Evolutionary conservation across 2,113 vertebrate species (phyloP), one percentile per base, ranked within the genome.

Genomic region (Pomatostomus ruficeps): DNA sequence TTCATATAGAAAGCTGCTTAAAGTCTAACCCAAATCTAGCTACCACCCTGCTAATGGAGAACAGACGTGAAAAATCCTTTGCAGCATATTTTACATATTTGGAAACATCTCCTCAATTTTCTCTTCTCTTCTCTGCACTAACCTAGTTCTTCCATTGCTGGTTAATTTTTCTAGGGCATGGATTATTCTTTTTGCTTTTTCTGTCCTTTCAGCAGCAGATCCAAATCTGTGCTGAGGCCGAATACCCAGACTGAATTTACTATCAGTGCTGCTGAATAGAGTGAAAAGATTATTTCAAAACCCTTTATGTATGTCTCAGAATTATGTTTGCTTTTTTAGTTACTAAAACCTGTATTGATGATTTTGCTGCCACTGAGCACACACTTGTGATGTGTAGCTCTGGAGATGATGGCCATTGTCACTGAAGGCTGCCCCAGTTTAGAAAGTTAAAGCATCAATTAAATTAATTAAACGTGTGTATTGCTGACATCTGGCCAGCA

Each of bases 251-350:
- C 38, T 76, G 74, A 89, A 75, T 93, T 91, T 71, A 52, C 85
- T 71, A 16, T 82, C n/a, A 21, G 21, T 87, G 85, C 61, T 82
- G 52, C 45, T 94, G 90, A 89, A 91, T 48, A 72, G 49, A 93
- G 43, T 38, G 71, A 89, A 85, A 94, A 94, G 66, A 94, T 89
- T 5, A 76, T 89, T 94, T 88, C 70, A 89, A 85, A 89, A 18
- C 45, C 54, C 38, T 90, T 92, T 93, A 58, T 86, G 33, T 89
- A 57, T 83, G 42, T 61, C 71, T 94, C 42, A 58, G 71, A 81
- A 96, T 94, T 91, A 67, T 38, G 59, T 83, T 95, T 85, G 73
- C 52, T 71, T 87, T 93, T 94, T 87, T 28, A 46, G 38, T 85
- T 82, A 72, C 80, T 94, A 85, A 94, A 92, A 91, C 25, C 58